These are phyloP conservation scores for Rhagoletis pomonella DNA, from an alignment of 1,140 invertebrate species.

Conservation along the genomic window DNA sequence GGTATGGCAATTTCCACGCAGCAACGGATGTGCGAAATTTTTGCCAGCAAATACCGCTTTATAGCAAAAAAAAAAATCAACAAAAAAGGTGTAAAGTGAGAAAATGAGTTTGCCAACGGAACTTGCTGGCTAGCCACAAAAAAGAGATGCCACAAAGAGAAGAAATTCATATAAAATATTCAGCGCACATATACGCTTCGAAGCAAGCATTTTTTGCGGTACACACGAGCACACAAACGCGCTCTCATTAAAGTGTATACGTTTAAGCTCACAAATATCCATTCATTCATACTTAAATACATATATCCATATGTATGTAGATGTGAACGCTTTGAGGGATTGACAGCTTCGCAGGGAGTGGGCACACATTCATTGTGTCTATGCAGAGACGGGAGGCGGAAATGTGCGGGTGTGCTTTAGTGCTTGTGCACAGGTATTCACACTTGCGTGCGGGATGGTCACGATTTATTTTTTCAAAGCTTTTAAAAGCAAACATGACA, in stretches of 20 bases:
- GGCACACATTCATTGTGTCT: not conserved
- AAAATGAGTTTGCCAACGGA: constrained; percentile 47
- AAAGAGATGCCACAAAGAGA: constrained; percentile 37
- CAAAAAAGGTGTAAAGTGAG: constrained; percentile 34
- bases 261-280: not conserved
- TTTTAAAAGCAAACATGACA: constrained; percentile 26
- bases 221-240: not conserved
- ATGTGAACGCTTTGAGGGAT: constrained; percentile 15
- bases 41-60: not conserved
- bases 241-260: not conserved
- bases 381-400: not conserved
- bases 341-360: constrained; percentile 1
- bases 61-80: not conserved
- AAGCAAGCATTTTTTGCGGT: not conserved
- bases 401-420: not conserved
- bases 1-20: constrained; percentile 41
- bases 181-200: constrained; percentile 25
- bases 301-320: not conserved
- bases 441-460: not conserved
- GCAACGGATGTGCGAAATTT: constrained; percentile 12
- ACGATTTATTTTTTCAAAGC: not conserved
- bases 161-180: constrained; percentile 42
- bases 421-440: not conserved
- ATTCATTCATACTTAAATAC: constrained; percentile 1
- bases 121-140: constrained; percentile 42